Base-by-base conservation (phyloP, 2,113 vertebrate species). In the Antidorcas marsupialis region DNA sequence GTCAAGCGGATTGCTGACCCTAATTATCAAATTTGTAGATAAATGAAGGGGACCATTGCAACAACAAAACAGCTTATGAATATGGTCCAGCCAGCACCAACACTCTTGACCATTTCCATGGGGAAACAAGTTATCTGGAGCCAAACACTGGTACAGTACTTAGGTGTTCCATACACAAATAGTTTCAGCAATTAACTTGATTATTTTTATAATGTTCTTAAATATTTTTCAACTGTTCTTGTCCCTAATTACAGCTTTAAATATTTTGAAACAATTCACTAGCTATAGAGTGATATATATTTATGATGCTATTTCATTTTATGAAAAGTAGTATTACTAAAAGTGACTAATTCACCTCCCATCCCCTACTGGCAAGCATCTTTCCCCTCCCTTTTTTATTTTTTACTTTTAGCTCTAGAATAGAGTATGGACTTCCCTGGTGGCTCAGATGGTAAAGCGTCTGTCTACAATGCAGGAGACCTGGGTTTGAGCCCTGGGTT, bases 241-340 rank as follows among this genome's bases (percentile, higher is more conserved):
- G 43, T 71, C 15, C 13, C 39, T 94, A 50, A 78, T 62, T 91
- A 62, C 2, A 87, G n/a, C 33, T 94, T 91, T 93, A 92, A 88
- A 28, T 92, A 87, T 95, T 93, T 94, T 89, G 47, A 93, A 90
- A 86, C 13, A 89, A 91, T 50, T 36, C 33, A 92, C 7, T 62
- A 92, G 94, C 6, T 71, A 15, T 43, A 74, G 25, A 91, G 21
- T 33, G 87, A 60, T 39, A 79, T 43, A 7, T 85, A 89, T 76
- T 71, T 95, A 86, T 90, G 57, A 87, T 25, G 76, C 23, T 43
- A 84, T 64, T 89, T 95, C 62, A 89, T 86, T 96, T 89, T 83
- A 88, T 96, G 33, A 60, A 87, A 60, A 62, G 33, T 93, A 85
- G 7, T 64, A 27, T 93, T 88, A 53, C n/a, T 93, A 74, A 64